These are phyloP conservation scores for Beaufortia kweichowensis DNA, from an alignment of 2,113 vertebrate genomes.

Conservation along the genomic window DNA sequence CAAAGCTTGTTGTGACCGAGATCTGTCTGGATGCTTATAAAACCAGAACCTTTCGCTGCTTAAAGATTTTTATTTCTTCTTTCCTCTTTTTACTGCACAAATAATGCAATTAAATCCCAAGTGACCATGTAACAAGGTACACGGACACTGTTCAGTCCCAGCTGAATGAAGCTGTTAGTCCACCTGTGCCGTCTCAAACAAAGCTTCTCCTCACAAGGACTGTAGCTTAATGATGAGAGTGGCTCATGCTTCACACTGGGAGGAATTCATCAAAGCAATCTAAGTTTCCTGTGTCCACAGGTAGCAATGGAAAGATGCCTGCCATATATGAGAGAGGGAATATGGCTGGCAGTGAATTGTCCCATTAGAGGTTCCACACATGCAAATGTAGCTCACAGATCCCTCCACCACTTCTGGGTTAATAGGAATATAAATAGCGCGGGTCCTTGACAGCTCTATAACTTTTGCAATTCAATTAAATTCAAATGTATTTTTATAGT, in stretches of 20 bases:
- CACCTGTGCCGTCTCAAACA: not conserved
- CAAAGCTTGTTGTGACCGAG: constrained; percentile 11
- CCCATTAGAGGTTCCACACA: constrained; percentile 17
- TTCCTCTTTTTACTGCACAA: not conserved
- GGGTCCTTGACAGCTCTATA: not conserved
- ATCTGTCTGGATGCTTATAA: not conserved
- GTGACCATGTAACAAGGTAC: not conserved
- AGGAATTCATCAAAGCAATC: constrained; percentile 32
- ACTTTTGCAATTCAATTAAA: too few relatives aligned
- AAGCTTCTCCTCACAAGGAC: not conserved
- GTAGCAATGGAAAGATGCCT: constrained; percentile 5
- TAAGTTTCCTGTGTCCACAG: constrained; percentile 12
- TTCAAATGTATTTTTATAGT: not conserved
- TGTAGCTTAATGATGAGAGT: constrained; percentile 2
- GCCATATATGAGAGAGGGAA: not conserved
- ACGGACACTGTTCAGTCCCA: not conserved
- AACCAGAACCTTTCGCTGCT: not conserved
- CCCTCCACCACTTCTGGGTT: not conserved
- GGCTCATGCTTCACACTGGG: constrained; percentile 15
- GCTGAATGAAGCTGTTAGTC: not conserved
- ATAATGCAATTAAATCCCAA: constrained; percentile 9
- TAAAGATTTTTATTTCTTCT: constrained; percentile 8
- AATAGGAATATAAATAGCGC: constrained; percentile 12
- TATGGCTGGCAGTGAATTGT: not conserved
- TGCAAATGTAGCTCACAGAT: constrained; percentile 9